Percentiles rank a stretch among this genome's conserved stretches.
phyloP scores from a whole-genome alignment of 2,888 invertebrate species.

The Epirrhoe tristata region DNA sequence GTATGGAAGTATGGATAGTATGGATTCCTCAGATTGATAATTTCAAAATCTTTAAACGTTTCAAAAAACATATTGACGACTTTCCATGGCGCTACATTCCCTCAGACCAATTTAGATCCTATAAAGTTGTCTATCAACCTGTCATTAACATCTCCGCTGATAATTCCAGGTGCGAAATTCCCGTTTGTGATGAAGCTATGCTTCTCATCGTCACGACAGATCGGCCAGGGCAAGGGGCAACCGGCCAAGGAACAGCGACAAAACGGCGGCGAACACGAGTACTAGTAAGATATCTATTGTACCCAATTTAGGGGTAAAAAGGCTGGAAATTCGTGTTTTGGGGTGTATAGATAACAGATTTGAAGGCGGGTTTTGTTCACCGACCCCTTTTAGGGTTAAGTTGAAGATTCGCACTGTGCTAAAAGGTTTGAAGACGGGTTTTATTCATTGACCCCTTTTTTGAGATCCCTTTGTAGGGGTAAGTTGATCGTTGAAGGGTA shows the following conservation, averaged over 20 bases:
- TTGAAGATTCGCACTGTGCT: no score
- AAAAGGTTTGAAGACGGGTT: no score
- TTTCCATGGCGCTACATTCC: no score
- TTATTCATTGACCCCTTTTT: neutral
- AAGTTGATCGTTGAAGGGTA: no score
- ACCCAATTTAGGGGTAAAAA: conserved; percentile 7
- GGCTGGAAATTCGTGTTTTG: conserved; percentile 19
- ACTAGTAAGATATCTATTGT: conserved; percentile 70
- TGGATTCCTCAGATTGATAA: no score
- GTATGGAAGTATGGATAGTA: no score
- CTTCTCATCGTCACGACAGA: conserved; percentile 92
- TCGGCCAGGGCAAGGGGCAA: conserved; percentile 80
- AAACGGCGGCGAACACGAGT: conserved; percentile 78
- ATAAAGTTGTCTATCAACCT: neutral
- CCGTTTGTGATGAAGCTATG: conserved; percentile 99
- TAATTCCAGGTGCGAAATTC: conserved; percentile 95
- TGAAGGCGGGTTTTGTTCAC: neutral
- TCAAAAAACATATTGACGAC: no score
- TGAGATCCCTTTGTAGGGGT: neutral
- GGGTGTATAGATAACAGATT: neutral
- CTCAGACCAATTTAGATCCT: no score
- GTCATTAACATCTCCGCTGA: conserved; percentile 7
- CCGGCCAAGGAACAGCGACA: conserved; percentile 63
- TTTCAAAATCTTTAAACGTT: no score
- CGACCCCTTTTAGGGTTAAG: neutral